Base-by-base conservation (phyloP, 1,140 invertebrate genomes). In the Bombus turneri region DNA sequence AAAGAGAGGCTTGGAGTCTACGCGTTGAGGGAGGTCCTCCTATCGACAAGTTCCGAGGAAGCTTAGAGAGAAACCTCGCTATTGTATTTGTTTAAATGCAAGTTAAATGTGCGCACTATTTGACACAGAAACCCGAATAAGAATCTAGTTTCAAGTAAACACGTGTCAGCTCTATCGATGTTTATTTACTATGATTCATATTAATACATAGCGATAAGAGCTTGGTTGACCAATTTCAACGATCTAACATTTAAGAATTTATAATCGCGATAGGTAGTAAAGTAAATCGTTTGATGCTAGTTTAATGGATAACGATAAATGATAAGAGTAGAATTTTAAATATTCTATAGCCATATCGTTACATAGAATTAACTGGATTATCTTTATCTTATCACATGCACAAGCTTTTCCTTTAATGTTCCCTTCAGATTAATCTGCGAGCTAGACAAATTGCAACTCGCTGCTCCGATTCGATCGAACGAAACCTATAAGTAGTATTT, bases 401-500 rank as follows among this genome's bases (percentile, higher is more conserved):
- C 62, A 9, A n/a, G 10, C 9, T 31, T 64, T n/a, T 59, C 25
- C 25, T 28, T 28, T 59, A 28, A 59, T 3, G 57, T 59, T 59
- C 3, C 57, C 25, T 59, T 59, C 57, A 3, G 3, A 25, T 3
- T 59, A 28, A 59, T 59, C 15, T 9, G 18, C 9, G 18, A 68
- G 18, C 8, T 18, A 3, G 6, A 15, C 31, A 68, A 34, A 68
- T n/a, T 22, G 5, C 64, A 34, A 9, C 31, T 34, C 34, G 0
- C 0, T 34, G 31, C 8, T 41, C 1, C 28, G 39, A 22, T 15
- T 15, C 69, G 25, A n/a, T 71, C 15, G 22, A 39, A 39, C 5
- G 3, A 12, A 4, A 41, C 1, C 4, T 37, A 1, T 3, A 39
- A n/a, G 10, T 41, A 13, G 25, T 10, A 0, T n/a, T n/a, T 3